phyloP scores from a whole-genome alignment of 2,797 vertebrate species.

The Cirrhinus mrigala region DNA sequence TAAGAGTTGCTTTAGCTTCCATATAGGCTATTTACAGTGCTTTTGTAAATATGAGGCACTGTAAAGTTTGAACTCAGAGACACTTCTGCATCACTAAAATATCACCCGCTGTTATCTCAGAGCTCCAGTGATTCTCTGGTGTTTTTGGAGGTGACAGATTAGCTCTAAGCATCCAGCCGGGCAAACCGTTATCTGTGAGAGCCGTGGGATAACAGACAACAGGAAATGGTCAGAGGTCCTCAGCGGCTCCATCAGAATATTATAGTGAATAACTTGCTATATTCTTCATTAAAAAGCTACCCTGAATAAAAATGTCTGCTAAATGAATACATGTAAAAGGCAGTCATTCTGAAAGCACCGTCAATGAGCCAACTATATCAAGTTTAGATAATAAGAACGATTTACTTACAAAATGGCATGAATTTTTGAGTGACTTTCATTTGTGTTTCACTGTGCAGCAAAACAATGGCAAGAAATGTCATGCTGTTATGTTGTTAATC shows the following conservation, averaged over 20 bases:
- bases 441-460: neutral
- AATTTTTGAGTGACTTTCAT: neutral
- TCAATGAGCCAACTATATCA: neutral
- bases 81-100: neutral
- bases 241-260: neutral
- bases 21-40: neutral
- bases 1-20: neutral
- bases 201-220: neutral
- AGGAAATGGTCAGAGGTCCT: neutral
- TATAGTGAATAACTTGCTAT: neutral
- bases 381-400: neutral
- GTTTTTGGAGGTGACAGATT: constrained; percentile 18
- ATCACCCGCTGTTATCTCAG: neutral
- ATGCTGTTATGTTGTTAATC: neutral
- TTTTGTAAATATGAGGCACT: neutral
- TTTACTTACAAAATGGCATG: neutral
- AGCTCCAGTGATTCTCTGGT: neutral
- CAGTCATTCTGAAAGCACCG: neutral
- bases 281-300: neutral
- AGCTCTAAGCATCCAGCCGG: neutral
- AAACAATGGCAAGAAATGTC: no score
- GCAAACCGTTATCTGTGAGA: neutral
- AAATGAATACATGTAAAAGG: neutral
- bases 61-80: neutral
- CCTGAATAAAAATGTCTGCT: neutral